Conservation (phyloP, 2,113 vertebrate genomes). For the Clinocottus analis region DNA sequence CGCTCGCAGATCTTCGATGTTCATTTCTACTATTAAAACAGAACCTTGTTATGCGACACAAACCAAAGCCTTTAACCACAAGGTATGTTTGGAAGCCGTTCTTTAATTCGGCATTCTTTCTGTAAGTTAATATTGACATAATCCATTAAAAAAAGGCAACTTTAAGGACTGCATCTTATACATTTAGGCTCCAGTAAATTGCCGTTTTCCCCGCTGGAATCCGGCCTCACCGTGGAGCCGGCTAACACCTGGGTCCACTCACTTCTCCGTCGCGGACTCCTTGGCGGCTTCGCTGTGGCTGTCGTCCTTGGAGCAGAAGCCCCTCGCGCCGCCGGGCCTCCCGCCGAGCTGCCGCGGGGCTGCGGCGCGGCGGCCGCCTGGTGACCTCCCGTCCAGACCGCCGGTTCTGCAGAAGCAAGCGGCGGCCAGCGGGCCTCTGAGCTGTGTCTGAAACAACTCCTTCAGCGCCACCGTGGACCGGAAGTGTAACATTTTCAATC, state of each 20-base stretch:
- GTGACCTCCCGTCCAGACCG: conserved; percentile 24
- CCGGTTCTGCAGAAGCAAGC: conserved; percentile 54
- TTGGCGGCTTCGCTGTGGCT: conserved; percentile 61
- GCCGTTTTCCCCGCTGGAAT: neutral
- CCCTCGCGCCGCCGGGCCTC: conserved; percentile 32
- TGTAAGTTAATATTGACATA: neutral
- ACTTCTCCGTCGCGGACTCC: conserved; percentile 79
- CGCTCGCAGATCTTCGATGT: neutral
- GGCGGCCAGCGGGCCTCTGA: conserved; percentile 70
- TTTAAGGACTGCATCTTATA: too few species aligned
- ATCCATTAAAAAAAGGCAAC: neutral
- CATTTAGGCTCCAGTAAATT: neutral
- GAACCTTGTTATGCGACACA: too few species aligned
- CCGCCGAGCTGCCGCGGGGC: conserved; percentile 11
- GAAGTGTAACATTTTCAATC: conserved; percentile 81
- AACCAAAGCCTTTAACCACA: rapidly evolving
- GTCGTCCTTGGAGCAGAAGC: conserved; percentile 76
- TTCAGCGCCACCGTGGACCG: conserved; percentile 76
- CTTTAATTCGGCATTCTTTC: neutral
- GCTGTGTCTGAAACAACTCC: conserved; percentile 75
- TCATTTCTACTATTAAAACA: neutral
- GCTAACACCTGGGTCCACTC: conserved; percentile 64
- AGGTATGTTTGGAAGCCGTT: rapidly evolving
- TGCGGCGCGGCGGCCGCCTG: conserved; percentile 10
- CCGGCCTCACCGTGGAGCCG: neutral